Percentiles rank a stretch among this genome's conserved stretches.
Evolutionary conservation across 2,888 invertebrate species (phyloP).

Genomic region (Thereva unica): DNA sequence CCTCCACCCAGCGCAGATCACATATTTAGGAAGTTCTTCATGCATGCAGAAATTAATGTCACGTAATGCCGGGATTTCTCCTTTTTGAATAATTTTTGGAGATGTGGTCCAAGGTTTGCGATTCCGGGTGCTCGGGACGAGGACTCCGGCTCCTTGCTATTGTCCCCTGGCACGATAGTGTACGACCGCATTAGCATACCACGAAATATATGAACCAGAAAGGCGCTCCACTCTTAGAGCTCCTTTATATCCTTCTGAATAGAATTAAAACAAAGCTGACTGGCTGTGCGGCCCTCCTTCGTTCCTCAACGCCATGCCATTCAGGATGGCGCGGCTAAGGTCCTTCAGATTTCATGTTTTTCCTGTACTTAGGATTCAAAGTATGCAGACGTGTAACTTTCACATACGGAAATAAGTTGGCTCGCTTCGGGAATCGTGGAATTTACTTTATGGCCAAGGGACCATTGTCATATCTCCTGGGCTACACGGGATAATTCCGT

Average conservation of each 20-base stretch:
- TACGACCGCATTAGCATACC: conserved; percentile 28
- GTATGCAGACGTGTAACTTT: conserved; percentile 35
- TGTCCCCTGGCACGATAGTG: conserved; percentile 7
- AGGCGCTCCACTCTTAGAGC: background rate
- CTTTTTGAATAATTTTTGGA: conserved; percentile 34
- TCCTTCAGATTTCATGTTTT: conserved; percentile 33
- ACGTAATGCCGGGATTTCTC: conserved; percentile 32
- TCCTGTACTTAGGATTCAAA: conserved; percentile 31
- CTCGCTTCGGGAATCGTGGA: conserved; percentile 35
- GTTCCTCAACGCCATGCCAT: background rate
- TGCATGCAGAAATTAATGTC: conserved; percentile 37
- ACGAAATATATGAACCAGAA: conserved; percentile 30
- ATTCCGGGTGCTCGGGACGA: background rate
- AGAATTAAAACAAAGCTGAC: conserved; percentile 31
- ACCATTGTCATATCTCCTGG: conserved; percentile 32
- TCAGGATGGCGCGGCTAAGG: background rate
- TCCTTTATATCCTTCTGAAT: conserved; percentile 27
- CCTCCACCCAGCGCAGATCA: conserved; percentile 16
- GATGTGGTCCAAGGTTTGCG: conserved; percentile 14
- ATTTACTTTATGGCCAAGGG: conserved; percentile 36
- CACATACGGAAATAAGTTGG: conserved; percentile 33
- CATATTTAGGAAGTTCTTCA: conserved; percentile 35
- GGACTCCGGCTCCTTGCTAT: background rate
- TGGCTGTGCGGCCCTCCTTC: background rate
- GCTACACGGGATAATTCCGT: conserved; percentile 25